Base-by-base conservation (phyloP, 2,888 invertebrate genomes). In the Lydus trimaculatus region DNA sequence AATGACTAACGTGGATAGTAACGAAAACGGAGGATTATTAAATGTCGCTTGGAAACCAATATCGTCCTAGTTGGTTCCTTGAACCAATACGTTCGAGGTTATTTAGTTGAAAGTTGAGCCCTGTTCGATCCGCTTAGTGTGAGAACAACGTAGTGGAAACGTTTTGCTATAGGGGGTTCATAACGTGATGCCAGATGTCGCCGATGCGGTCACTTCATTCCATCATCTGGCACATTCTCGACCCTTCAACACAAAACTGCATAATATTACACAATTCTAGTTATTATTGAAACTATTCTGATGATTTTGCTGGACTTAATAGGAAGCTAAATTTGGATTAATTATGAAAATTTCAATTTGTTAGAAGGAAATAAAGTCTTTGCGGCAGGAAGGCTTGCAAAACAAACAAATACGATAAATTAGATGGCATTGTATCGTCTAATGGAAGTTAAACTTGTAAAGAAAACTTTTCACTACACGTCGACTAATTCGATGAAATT, bases 401-500 rank as follows among this genome's bases (percentile, higher is more conserved):
- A 28, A 28, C 28, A 31, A 20, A 4, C 77, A 78, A 79, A 78
- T 73, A 75, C 72, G 78, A 80, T 79, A 80, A 80, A 80, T 79
- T 79, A 78, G 74, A 75, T 73, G 71, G 76, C 75, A 78, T 79
- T 80, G 78, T 80, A 71, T 74, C 71, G 71, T 71, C 72, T 63
- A 67, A 74, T 74, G 76, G 74, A 76, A 73, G 75, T 76, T 77
- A 74, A 76, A 77, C 73, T 76, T 75, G 73, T 73, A 72, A 72
- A 56, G 15, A 58, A 76, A 79, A 78, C 72, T 78, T 80, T 76
- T 71, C 72, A 17, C 6, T 43, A n/a, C 63, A 67, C 63, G 69
- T 71, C 67, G 73, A 71, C 71, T 76, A 76, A 77, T 78, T 79
- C 76, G 73, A 77, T 75, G 76, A 79, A 80, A 79, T 79, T 78